Percentiles rank a stretch among this genome's conserved stretches.
phyloP scores from a whole-genome alignment of 2,797 vertebrate genomes.

The Poliocrania exsul region DNA sequence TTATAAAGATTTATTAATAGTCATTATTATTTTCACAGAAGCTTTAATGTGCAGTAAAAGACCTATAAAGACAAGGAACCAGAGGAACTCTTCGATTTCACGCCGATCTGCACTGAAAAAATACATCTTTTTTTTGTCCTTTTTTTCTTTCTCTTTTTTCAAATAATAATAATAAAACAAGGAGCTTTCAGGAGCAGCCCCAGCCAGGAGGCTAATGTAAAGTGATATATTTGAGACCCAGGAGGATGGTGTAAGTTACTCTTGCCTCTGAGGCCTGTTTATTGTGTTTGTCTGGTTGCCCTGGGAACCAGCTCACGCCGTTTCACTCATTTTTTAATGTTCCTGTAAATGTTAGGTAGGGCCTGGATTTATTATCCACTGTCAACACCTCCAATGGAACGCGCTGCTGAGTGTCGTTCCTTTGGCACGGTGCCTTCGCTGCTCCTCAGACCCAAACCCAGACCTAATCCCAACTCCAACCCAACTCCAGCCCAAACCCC shows the following conservation, averaged over 20 bases:
- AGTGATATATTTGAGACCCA: conserved; percentile 83
- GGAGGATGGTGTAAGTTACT: conserved; percentile 80
- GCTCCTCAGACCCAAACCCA: background rate
- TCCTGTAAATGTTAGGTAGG: conserved; percentile 86
- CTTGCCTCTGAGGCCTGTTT: conserved; percentile 82
- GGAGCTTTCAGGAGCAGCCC: conserved; percentile 77
- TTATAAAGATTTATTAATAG: conserved; percentile 44
- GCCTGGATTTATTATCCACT: conserved; percentile 86
- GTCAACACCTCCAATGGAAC: conserved; percentile 86
- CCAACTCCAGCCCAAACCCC: too few species aligned
- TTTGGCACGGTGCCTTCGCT: conserved; percentile 77
- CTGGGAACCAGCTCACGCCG: conserved; percentile 81
- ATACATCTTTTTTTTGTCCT: background rate
- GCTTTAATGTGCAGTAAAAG: conserved; percentile 49
- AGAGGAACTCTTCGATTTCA: conserved; percentile 55
- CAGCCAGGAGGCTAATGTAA: conserved; percentile 75
- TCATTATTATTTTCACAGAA: conserved; percentile 37
- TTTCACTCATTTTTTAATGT: conserved; percentile 85
- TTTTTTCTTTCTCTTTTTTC: background rate
- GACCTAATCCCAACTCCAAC: too few species aligned
- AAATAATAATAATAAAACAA: conserved; percentile 76
- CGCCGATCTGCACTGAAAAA: conserved; percentile 22
- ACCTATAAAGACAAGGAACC: conserved; percentile 46
- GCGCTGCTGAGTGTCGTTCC: conserved; percentile 79
- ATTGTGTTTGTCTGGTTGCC: conserved; percentile 89